Evolutionary conservation across 2,113 vertebrate species (phyloP).

Genomic region (Cisticola juncidis): DNA sequence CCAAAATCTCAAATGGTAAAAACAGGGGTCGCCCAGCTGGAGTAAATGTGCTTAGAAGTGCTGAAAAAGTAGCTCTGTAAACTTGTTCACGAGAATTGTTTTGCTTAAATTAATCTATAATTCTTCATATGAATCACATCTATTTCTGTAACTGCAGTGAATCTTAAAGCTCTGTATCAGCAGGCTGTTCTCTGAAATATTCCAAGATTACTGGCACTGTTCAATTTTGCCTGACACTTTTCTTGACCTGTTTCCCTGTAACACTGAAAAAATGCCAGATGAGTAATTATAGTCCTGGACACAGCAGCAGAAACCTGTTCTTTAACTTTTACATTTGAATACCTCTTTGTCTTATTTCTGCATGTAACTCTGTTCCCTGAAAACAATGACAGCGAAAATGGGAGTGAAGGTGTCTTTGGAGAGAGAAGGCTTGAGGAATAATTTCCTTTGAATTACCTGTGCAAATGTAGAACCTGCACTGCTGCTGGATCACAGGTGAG

Average conservation of each 20-base stretch:
- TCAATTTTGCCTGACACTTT: not conserved
- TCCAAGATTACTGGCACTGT: not conserved
- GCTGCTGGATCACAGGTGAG: not conserved
- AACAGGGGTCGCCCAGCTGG: conserved; percentile 36
- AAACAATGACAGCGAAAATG: not conserved
- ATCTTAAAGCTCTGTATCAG: not conserved
- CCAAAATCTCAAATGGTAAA: conserved; percentile 22
- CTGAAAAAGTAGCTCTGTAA: not conserved
- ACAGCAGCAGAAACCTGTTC: not conserved
- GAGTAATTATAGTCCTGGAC: not conserved
- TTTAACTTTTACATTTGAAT: not conserved
- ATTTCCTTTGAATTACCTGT: not conserved
- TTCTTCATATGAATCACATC: not conserved
- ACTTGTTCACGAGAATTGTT: not conserved
- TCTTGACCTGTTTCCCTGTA: not conserved
- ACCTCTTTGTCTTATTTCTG: not conserved
- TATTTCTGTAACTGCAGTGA: not conserved
- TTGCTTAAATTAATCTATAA: not conserved
- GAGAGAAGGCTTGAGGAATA: not conserved
- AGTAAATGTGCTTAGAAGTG: conserved; percentile 12
- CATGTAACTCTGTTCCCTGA: not conserved
- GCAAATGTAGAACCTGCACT: not conserved
- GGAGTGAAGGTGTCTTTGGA: not conserved
- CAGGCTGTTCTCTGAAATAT: not conserved
- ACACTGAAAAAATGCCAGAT: conserved; percentile 20